Percentiles rank a stretch among this genome's conserved stretches.
phyloP scores from a whole-genome alignment of 2,797 vertebrate genomes.

The Streptopelia turtur region DNA sequence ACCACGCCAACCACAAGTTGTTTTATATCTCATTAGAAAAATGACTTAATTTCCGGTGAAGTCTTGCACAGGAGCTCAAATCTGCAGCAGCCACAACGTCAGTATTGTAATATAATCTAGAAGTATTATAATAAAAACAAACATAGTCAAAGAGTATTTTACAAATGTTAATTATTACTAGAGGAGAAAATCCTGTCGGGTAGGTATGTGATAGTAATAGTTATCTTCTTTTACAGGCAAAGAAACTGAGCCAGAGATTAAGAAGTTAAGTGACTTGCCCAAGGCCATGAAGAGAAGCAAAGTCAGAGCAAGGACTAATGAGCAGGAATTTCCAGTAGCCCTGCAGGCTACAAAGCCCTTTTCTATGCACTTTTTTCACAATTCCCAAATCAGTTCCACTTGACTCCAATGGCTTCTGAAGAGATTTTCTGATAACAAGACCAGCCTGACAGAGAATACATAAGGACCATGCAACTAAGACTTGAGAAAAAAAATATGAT shows the following conservation, averaged over 20 bases:
- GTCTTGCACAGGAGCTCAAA: slow-evolving; percentile 50
- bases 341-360: slow-evolving; percentile 16
- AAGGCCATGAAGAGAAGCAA: slow-evolving; percentile 44
- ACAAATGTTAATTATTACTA: slow-evolving; percentile 68
- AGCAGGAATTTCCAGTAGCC: slow-evolving; percentile 48
- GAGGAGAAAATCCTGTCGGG: slow-evolving; percentile 60
- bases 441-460: not conserved
- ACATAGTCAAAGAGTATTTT: slow-evolving; percentile 45
- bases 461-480: not conserved
- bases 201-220: slow-evolving; percentile 52
- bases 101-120: slow-evolving; percentile 47
- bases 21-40: slow-evolving; percentile 56
- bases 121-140: slow-evolving; percentile 60
- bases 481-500: not conserved
- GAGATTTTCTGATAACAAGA: not conserved
- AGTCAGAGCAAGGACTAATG: slow-evolving; percentile 32
- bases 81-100: not conserved
- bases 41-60: slow-evolving; percentile 49
- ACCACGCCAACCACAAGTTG: slow-evolving; percentile 61
- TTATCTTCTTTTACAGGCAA: slow-evolving; percentile 56
- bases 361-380: not conserved
- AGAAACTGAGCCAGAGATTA: slow-evolving; percentile 65
- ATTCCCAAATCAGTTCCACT: slow-evolving; percentile 15
- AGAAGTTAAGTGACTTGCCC: slow-evolving; percentile 62
- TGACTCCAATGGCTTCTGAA: not conserved